These are phyloP conservation scores for Drosophila obscura DNA, from an alignment of 1,140 invertebrate genomes.

Conservation along the genomic window DNA sequence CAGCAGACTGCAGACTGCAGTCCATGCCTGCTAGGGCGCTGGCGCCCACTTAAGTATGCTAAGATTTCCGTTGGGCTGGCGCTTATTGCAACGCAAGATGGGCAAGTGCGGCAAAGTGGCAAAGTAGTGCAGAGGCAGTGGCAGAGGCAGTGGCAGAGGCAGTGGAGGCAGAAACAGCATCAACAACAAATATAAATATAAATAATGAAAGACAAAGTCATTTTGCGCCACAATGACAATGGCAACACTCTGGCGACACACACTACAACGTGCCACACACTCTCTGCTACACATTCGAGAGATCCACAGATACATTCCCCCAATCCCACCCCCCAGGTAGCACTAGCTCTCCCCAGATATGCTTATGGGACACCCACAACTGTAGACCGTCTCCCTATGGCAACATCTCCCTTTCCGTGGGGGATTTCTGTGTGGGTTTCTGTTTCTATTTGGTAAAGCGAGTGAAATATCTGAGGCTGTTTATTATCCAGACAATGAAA, in stretches of 20 bases:
- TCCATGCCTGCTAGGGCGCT: slow-evolving; percentile 13
- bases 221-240: slow-evolving; percentile 64
- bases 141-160: background rate
- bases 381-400: no score
- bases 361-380: slow-evolving; percentile 11
- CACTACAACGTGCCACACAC: background rate
- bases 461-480: slow-evolving; percentile 44
- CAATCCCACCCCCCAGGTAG: background rate
- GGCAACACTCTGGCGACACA: slow-evolving; percentile 26
- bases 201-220: slow-evolving; percentile 77
- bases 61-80: slow-evolving; percentile 68
- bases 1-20: slow-evolving; percentile 15
- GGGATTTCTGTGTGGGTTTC: slow-evolving; percentile 9
- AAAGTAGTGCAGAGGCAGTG: slow-evolving; percentile 4
- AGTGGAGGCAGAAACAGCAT: slow-evolving; percentile 28
- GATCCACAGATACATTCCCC: no score
- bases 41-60: slow-evolving; percentile 69
- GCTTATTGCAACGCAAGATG: slow-evolving; percentile 53
- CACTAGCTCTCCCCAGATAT: slow-evolving; percentile 6
- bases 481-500: slow-evolving; percentile 66
- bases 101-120: background rate
- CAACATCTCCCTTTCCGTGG: background rate
- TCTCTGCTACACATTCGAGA: background rate
- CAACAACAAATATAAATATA: slow-evolving; percentile 75
- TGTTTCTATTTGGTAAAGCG: slow-evolving; percentile 12